These are phyloP conservation scores for Magallana nippona DNA, from an alignment of 2,888 invertebrate genomes.

Conservation along the genomic window DNA sequence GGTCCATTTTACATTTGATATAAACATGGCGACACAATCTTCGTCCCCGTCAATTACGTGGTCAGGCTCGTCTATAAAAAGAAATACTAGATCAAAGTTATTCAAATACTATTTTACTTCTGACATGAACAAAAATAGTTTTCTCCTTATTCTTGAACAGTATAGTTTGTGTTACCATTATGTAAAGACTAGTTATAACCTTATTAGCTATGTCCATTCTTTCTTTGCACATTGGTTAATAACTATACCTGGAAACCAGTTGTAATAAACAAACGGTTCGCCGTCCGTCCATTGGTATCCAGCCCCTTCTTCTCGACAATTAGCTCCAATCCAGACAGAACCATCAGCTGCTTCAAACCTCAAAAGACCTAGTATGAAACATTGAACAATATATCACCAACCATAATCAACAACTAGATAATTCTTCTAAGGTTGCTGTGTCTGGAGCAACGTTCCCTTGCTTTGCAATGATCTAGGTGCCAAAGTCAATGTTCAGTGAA, in stretches of 20 bases:
- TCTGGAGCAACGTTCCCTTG: too few relatives aligned
- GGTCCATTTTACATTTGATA: neutral
- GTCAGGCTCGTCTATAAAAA: neutral
- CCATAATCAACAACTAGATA: too few relatives aligned
- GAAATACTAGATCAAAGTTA: too few relatives aligned
- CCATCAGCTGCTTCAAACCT: neutral
- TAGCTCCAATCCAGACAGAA: conserved; percentile 36
- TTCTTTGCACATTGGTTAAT: neutral
- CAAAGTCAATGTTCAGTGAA: too few relatives aligned
- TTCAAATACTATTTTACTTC: too few relatives aligned
- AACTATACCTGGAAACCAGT: conserved; percentile 36
- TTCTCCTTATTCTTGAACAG: too few relatives aligned
- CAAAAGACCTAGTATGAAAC: neutral
- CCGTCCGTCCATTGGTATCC: conserved; percentile 31
- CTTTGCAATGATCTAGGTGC: too few relatives aligned
- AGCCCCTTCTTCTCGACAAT: neutral
- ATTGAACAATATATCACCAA: too few relatives aligned
- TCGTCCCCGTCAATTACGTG: neutral
- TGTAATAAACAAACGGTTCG: conserved; percentile 24
- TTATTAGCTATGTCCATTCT: neutral
- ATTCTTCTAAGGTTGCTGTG: too few relatives aligned
- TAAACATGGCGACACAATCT: conserved; percentile 23
- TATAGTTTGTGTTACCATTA: too few relatives aligned
- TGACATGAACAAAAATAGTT: too few relatives aligned
- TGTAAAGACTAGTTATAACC: too few relatives aligned